Evolutionary conservation across 2,888 invertebrate species (phyloP).

Genomic region (Sminthurinus aureus): DNA sequence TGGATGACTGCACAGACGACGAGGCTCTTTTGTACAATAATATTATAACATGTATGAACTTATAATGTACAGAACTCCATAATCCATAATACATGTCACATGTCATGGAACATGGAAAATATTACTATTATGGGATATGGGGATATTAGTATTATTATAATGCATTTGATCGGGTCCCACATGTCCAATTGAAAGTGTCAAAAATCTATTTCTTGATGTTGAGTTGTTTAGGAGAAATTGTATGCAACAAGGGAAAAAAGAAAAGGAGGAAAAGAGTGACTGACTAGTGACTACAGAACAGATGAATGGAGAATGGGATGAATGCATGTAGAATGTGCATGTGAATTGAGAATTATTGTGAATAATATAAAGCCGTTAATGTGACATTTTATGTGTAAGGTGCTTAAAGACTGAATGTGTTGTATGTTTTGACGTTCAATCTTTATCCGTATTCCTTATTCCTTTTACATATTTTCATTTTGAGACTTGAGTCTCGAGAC

Average conservation of each 20-base stretch:
- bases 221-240: constrained; percentile 1
- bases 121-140: too few species aligned
- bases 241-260: not conserved
- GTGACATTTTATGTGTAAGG: constrained; percentile 34
- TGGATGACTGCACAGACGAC: not conserved
- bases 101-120: not conserved
- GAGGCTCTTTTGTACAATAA: too few species aligned
- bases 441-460: too few species aligned
- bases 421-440: constrained; percentile 34
- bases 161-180: constrained; percentile 6
- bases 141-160: not conserved
- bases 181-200: constrained; percentile 32
- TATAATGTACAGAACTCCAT: not conserved
- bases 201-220: constrained; percentile 29
- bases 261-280: not conserved
- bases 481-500: constrained; percentile 17
- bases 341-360: too few species aligned
- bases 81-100: not conserved
- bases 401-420: constrained; percentile 21
- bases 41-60: not conserved
- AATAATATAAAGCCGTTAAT: constrained; percentile 34
- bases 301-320: not conserved
- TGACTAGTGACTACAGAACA: too few species aligned
- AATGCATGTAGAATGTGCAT: not conserved
- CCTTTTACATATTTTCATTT: constrained; percentile 25